Percentiles rank a stretch among this genome's conserved stretches.
Evolutionary conservation across 92 coral and sea anemone species (phyloP).

Genomic region (Porites divaricata): DNA sequence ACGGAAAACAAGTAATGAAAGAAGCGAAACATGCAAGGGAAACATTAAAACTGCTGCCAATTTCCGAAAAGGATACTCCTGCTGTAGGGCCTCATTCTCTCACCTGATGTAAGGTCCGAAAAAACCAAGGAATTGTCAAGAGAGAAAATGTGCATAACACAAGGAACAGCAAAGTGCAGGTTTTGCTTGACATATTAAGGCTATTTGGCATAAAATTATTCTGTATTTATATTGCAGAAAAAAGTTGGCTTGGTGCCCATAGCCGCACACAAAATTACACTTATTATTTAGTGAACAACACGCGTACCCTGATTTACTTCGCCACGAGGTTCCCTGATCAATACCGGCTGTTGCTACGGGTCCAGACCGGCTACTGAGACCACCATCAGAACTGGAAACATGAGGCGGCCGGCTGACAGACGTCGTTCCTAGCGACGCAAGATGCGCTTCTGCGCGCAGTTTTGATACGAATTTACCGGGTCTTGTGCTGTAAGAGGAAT

Average conservation of each 20-base stretch:
- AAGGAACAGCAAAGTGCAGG: no score
- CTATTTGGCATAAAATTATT: no score
- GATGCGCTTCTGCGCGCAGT: conserved; percentile 84
- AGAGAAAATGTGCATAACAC: no score
- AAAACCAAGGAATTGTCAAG: no score
- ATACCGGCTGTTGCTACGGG: not conserved
- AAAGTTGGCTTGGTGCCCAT: not conserved
- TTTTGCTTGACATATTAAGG: no score
- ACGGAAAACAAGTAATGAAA: not conserved
- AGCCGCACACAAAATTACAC: not conserved
- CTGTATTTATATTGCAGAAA: no score
- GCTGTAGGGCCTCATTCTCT: no score
- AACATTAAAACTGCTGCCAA: no score
- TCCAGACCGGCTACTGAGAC: conserved; percentile 15
- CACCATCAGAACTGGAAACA: conserved; percentile 33
- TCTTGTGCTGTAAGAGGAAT: conserved; percentile 37
- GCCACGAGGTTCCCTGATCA: not conserved
- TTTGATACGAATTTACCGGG: conserved; percentile 73
- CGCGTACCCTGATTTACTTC: conserved; percentile 25
- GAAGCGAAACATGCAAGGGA: no score
- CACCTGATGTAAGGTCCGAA: no score
- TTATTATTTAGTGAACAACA: not conserved
- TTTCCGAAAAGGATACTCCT: no score
- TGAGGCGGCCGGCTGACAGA: conserved; percentile 34
- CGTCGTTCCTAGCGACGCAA: conserved; percentile 72